Conservation (phyloP, 1,140 invertebrate species). For the Tetramorium simillimum region DNA sequence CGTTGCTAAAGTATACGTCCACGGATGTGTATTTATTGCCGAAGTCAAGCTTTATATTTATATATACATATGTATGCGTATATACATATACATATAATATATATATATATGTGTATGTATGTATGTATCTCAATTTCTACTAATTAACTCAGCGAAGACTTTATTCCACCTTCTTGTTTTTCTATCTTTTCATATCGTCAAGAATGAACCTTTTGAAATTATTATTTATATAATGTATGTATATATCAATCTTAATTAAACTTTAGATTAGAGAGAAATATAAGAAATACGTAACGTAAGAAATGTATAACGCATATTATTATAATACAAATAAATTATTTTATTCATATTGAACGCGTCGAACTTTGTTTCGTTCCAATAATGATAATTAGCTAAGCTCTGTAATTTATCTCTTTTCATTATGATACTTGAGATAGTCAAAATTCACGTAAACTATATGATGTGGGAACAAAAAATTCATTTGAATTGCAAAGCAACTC, state of each 20-base stretch:
- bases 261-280: not conserved
- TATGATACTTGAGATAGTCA: not conserved
- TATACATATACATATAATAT: no score
- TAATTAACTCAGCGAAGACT: slow-evolving; percentile 15
- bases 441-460: slow-evolving; percentile 32
- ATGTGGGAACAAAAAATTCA: slow-evolving; percentile 9
- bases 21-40: slow-evolving; percentile 11
- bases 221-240: not conserved
- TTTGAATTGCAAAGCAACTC: slow-evolving; percentile 46
- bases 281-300: not conserved
- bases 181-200: not conserved
- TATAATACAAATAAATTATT: not conserved
- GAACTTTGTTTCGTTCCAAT: not conserved
- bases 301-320: not conserved
- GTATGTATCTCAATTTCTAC: slow-evolving; percentile 15
- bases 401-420: not conserved
- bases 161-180: not conserved
- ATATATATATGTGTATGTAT: not conserved
- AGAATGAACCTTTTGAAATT: not conserved
- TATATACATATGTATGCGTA: not conserved
- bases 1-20: slow-evolving; percentile 9
- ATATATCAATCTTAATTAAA: not conserved
- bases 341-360: not conserved
- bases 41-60: not conserved
- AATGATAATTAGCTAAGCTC: not conserved